These are phyloP conservation scores for Engraulis encrasicolus DNA, from an alignment of 2,113 vertebrate species.

Conservation along the genomic window DNA sequence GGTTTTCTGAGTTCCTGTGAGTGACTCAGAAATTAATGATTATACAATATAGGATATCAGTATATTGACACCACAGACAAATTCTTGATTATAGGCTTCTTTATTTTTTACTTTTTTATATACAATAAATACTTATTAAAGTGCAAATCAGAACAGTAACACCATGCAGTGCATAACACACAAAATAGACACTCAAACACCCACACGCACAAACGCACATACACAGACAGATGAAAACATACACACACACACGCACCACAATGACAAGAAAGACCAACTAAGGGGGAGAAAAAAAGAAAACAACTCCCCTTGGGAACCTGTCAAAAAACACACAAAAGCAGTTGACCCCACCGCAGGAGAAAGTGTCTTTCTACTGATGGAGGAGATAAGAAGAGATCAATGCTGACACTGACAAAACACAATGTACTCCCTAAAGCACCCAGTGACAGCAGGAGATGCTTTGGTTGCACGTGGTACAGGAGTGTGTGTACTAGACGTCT, in stretches of 20 bases:
- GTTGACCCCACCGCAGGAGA: not conserved
- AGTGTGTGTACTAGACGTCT: not conserved
- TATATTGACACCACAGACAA: constrained; percentile 21
- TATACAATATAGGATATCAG: no score
- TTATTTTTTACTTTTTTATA: constrained; percentile 62
- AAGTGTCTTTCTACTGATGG: not conserved
- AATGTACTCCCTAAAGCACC: not conserved
- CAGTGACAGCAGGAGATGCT: not conserved
- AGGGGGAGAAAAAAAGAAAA: no score
- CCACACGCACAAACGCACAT: constrained; percentile 27
- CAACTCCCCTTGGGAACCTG: not conserved
- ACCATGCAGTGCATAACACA: constrained; percentile 77
- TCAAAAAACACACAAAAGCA: not conserved
- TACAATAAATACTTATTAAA: constrained; percentile 79
- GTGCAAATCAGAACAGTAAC: constrained; percentile 79
- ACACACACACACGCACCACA: constrained; percentile 29
- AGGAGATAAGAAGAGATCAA: not conserved
- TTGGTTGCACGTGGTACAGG: not conserved
- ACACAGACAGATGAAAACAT: constrained; percentile 31
- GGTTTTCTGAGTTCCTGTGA: no score
- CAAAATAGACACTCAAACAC: constrained; percentile 46
- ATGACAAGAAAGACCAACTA: constrained; percentile 11
- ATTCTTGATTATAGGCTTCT: constrained; percentile 38
- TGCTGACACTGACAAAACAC: not conserved
- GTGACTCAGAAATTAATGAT: no score